Percentiles rank a stretch among this genome's conserved stretches.
Conservation (phyloP, 2,888 invertebrate species). For the Cephus pygmeus region DNA sequence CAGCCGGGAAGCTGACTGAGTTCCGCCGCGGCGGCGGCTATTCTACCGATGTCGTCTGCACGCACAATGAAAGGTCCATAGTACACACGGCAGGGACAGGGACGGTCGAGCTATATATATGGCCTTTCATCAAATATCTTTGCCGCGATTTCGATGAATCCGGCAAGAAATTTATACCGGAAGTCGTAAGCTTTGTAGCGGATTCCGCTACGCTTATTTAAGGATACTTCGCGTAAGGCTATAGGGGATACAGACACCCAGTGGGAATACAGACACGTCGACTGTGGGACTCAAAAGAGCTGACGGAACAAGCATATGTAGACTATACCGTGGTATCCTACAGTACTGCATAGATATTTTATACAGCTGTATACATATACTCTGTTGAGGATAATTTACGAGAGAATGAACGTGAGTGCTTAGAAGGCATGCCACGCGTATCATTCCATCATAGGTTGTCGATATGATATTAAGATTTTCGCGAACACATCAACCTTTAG, state of each 20-base stretch:
- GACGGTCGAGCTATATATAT: not conserved
- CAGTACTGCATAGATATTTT: not conserved
- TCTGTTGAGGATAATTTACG: not conserved
- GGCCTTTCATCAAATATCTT: not conserved
- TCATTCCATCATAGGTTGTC: constrained; percentile 2
- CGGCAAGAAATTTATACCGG: not conserved
- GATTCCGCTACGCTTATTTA: not conserved
- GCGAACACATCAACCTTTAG: not conserved
- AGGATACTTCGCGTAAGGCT: not conserved
- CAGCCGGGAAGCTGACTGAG: constrained; percentile 41
- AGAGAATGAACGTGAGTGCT: not conserved
- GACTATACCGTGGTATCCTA: not conserved
- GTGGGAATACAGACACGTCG: not conserved
- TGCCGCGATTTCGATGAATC: not conserved
- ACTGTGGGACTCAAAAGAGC: too few species aligned
- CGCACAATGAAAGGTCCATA: constrained; percentile 24
- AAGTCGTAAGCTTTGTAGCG: not conserved
- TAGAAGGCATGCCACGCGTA: not conserved
- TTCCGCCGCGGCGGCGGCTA: constrained; percentile 34
- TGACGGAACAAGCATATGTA: too few species aligned
- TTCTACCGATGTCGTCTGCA: constrained; percentile 17
- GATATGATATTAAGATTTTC: constrained; percentile 5
- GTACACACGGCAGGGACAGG: not conserved
- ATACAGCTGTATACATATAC: not conserved
- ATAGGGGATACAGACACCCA: not conserved